Base-by-base conservation (phyloP, 2,113 vertebrate species). In the Hemibagrus wyckioides region DNA sequence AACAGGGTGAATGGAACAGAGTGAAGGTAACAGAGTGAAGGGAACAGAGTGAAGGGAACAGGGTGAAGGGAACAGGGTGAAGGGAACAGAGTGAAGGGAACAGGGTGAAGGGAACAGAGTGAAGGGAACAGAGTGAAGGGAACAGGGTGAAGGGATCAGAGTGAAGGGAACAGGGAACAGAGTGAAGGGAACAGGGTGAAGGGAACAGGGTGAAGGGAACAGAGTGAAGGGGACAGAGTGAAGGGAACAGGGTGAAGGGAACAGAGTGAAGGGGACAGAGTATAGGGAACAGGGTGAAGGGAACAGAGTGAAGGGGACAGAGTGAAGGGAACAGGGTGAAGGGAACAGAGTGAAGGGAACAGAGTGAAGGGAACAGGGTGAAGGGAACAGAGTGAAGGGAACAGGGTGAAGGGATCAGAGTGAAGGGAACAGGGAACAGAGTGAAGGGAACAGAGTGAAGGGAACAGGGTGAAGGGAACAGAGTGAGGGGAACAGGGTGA, bases 41-140 rank as follows among this genome's bases (percentile, higher is more conserved):
- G 54, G 54, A 57, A 57, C 19, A 57, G 56, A 6, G 8, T n/a
- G 28, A n/a, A 30, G 0, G 61, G 25, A 13, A 30, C 2, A 30
- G 61, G 61, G 11, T 13, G 3, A 2, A n/a, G 61, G 61, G 28
- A 11, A 30, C 3, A 13, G 25, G 28, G 23, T 6, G 7, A 7
- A 50, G 3, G 50, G 11, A 17, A 21, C 21, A 80, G 44, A n/a
- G 30, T 19, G 8, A 10, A 65, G 6, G 23, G 11, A 25, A 59
- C 7, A 25, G 23, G 6, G 6, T 0, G 0, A 7, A 59, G 23
- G 23, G 9, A 0, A 25, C 2, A 28, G 57, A 23, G 57, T 1
- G 9, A 9, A 59, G 57, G 23, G 6, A 25, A 59, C 6, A 25
- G 17, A 7, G 25, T 61, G 25, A 28, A n/a, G 23, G 21, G 23